phyloP scores from a whole-genome alignment of 2,888 invertebrate species.

The Apamea epomidion region DNA sequence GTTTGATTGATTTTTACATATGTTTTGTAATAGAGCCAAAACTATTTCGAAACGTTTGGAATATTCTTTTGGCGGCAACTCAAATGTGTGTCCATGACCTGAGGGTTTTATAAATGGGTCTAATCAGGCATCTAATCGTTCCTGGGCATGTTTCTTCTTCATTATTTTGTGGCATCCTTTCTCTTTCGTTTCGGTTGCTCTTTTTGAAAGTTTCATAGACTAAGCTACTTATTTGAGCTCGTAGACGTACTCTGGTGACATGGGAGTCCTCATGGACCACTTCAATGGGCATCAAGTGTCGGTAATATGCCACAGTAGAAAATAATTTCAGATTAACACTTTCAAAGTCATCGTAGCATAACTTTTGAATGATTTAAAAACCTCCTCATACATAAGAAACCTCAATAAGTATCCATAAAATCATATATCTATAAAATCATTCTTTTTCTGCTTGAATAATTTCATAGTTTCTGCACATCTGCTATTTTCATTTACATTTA shows the following conservation, averaged over 20 bases:
- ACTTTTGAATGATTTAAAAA: conserved; percentile 7
- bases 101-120: conserved; percentile 63
- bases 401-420: background rate
- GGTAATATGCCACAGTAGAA: conserved; percentile 34
- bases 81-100: conserved; percentile 83
- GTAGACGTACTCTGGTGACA: conserved; percentile 18
- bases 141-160: conserved; percentile 38
- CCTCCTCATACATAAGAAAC: background rate
- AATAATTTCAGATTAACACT: conserved; percentile 1
- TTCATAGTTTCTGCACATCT: background rate
- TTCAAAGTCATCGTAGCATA: conserved; percentile 4
- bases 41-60: conserved; percentile 82
- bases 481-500: background rate
- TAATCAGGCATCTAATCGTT: conserved; percentile 38
- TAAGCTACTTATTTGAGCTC: background rate
- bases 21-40: conserved; percentile 83
- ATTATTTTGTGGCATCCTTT: conserved; percentile 41
- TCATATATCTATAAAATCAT: no score
- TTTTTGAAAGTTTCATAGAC: conserved; percentile 37
- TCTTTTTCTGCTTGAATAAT: background rate
- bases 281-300: conserved; percentile 40
- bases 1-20: conserved; percentile 70
- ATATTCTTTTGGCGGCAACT: conserved; percentile 84
- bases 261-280: conserved; percentile 32
- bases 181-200: conserved; percentile 25